Conservation (phyloP, 2,797 vertebrate species). For the Eupleurogrammus muticus region DNA sequence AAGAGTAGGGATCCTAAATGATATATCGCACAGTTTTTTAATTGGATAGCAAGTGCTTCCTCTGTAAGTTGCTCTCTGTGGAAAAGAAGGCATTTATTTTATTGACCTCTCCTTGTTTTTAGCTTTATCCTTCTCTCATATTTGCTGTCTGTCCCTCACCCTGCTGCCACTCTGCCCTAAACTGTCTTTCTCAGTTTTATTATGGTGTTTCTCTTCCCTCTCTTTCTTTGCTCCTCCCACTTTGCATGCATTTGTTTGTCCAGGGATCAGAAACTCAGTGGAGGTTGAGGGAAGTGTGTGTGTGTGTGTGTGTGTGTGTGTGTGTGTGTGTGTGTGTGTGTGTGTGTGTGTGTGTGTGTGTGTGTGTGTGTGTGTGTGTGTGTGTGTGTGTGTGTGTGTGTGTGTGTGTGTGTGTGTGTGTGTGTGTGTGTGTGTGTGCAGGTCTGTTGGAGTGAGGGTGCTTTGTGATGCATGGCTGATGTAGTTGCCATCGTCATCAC, state of each 20-base stretch:
- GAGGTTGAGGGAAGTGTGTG: conserved; percentile 37
- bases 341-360: conserved; percentile 5
- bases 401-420: too few species aligned
- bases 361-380: conserved; percentile 21
- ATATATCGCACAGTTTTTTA: conserved; percentile 8
- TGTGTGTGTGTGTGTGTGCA: conserved; percentile 9
- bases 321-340: conserved; percentile 11
- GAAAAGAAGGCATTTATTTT: not conserved
- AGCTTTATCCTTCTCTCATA: conserved; percentile 1
- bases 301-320: not conserved
- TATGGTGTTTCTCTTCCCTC: conserved; percentile 24
- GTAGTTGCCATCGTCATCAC: conserved; percentile 75
- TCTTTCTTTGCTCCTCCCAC: conserved; percentile 66
- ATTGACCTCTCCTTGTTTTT: not conserved
- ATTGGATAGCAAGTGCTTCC: not conserved
- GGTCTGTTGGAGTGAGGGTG: conserved; percentile 59
- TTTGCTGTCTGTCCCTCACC: conserved; percentile 12
- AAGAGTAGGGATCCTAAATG: conserved; percentile 39
- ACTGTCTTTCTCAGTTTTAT: conserved; percentile 20
- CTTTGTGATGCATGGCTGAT: conserved; percentile 82
- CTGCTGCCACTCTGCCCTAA: conserved; percentile 14
- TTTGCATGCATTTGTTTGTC: conserved; percentile 29
- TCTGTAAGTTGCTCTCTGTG: not conserved
- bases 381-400: not conserved
- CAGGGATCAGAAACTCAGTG: conserved; percentile 75